Evolutionary conservation across 2,113 vertebrate species (phyloP), one percentile per base, ranked within the genome.

Genomic region (Ictalurus furcatus): DNA sequence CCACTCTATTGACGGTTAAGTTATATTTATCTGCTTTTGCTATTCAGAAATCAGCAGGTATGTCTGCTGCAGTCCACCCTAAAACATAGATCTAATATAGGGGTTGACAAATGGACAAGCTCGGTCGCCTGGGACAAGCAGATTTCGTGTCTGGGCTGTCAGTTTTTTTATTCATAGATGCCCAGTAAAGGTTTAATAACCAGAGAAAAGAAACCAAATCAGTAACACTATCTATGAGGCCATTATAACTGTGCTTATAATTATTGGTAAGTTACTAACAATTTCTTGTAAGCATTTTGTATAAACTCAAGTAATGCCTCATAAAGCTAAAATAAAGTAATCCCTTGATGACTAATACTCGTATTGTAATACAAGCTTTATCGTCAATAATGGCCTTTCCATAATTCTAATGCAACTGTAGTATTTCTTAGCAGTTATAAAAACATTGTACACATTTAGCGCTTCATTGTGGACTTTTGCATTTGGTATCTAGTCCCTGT

Each of bases 11-110:
- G 81, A 84, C 34, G 81, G 81, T 84, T 28, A 63, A 84, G 58
- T 63, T 84, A 84, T 63, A 84, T 84, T 84, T 84, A 84, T 84
- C 81, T 63, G 63, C 58, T 63, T 84, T 44, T 13, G 16, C 34
- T 28, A 30, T 65, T 79, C 85, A 56, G 25, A 87, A 79, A 52
- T 88, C 84, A 71, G 40, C 54, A 74, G 59, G 76, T 58, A 78
- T 58, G 61, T 48, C 28, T 71, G 83, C 58, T 80, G 17, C 58
- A 23, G 44, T 76, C 48, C 69, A 78, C 61, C 52, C 48, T 13
- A 61, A 81, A 37, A 23, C 86, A 40, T 37, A 74, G 37, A 82
- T 56, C 61, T 82, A 59, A 65, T 44, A 44, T 40, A 40, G 13
- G 34, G 28, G 81, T 19, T 44, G 34, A 84, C 58, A 84, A 63